Evolutionary conservation across 2,888 invertebrate species (phyloP).

Genomic region (Oscheius sp.): DNA sequence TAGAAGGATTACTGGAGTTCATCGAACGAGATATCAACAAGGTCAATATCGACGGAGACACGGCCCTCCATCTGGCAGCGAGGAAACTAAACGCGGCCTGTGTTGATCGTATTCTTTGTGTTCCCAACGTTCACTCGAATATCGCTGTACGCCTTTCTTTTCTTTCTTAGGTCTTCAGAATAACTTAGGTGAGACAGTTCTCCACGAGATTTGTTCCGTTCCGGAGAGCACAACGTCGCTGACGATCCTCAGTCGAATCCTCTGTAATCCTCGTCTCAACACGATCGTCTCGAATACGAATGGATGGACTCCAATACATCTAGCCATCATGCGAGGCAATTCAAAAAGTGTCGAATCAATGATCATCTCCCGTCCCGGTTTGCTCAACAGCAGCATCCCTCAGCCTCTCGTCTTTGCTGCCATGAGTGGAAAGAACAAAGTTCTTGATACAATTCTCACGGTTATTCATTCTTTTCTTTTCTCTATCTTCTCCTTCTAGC

Average conservation of each 20-base stretch:
- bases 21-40: conserved; percentile 26
- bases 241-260: conserved; percentile 39
- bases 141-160: conserved; percentile 11
- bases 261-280: conserved; percentile 38
- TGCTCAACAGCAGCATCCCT: conserved; percentile 32
- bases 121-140: conserved; percentile 34
- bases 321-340: conserved; percentile 24
- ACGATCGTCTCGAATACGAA: neutral
- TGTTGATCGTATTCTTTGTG: conserved; percentile 43
- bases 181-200: conserved; percentile 39
- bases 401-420: conserved; percentile 44
- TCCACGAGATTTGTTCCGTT: conserved; percentile 41
- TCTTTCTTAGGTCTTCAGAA: conserved; percentile 30
- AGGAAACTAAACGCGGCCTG: conserved; percentile 46
- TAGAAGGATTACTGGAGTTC: conserved; percentile 30
- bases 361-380: conserved; percentile 34
- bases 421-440: conserved; percentile 36
- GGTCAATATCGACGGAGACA: conserved; percentile 34
- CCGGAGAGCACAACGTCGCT: conserved; percentile 35
- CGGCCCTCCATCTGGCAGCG: conserved; percentile 44
- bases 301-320: conserved; percentile 23
- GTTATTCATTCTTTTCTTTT: conserved; percentile 14
- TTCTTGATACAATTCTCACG: conserved; percentile 38
- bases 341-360: conserved; percentile 39
- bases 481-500: neutral